Base-by-base conservation (phyloP, 2,888 invertebrate species). In the Itoplectis maculator region DNA sequence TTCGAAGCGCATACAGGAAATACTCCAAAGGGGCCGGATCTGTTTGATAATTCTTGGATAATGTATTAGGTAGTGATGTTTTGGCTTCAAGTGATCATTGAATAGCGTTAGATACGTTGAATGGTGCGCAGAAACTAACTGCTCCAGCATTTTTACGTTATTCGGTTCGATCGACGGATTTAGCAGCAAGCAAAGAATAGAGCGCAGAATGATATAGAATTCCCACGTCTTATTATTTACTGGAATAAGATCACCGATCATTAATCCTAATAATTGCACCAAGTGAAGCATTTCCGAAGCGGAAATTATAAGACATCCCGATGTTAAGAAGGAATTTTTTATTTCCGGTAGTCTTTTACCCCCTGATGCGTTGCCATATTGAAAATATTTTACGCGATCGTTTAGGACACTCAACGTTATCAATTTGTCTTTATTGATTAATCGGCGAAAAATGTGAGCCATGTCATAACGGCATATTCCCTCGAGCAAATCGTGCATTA, bases 401-500 rank as follows among this genome's bases (percentile, higher is more conserved):
- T 85, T 86, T 8, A 86, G 29, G 47, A 68, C 42, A 13, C 81
- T 77, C 23, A 85, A 37, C 29, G 85, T 61, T 8, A 83, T 76
- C 40, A 59, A 42, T n/a, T 78, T 37, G 13, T 83, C 61, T 8
- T 20, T 11, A 23, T 65, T 56, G 45, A 84, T 84, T 59, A 83
- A 70, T 23, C 47, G 29, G 69, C 79, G 15, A 37, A 86, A 51
- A 61, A 86, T 81, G 68, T 83, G 49, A 20, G 66, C 45, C 35
- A 79, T 63, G 13, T 78, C 83, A 42, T 76, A 77, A 5, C 84
- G 78, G 40, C 81, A 73, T n/a, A 85, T 42, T 6, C 83, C 84
- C 79, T 83, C 82, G 23, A 69, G 35, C 6, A 86, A 49, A 59
- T 85, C 84, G 23, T 86, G 86, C 35, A 68, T 82, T 2, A 69